phyloP scores from a whole-genome alignment of 2,888 invertebrate genomes.

The Noctua comes region DNA sequence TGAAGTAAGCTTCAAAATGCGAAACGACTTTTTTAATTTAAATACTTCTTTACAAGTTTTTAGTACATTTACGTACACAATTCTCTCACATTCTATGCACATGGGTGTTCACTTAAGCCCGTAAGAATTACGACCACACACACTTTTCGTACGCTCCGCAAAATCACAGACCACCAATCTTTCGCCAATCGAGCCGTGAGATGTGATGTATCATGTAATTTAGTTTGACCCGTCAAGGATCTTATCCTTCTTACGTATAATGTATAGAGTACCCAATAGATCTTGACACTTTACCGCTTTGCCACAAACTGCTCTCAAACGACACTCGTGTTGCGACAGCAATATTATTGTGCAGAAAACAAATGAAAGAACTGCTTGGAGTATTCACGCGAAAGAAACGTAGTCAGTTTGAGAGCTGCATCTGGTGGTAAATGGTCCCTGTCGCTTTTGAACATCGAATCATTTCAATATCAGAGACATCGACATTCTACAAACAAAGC shows the following conservation, averaged over 20 bases:
- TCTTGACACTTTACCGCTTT: constrained; percentile 1
- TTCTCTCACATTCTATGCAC: background rate
- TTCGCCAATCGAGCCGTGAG: constrained; percentile 11
- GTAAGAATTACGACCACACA: background rate
- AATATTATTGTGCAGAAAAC: background rate
- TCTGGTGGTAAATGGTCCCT: background rate
- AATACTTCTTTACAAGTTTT: too few relatives aligned
- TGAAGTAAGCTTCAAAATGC: background rate
- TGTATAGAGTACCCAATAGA: constrained; percentile 7
- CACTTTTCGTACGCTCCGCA: background rate
- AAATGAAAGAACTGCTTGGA: background rate
- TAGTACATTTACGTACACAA: background rate
- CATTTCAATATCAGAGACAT: background rate
- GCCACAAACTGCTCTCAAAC: too few relatives aligned
- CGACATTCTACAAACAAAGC: background rate
- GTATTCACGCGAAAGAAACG: background rate
- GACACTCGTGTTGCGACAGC: background rate
- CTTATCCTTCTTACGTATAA: constrained; percentile 24
- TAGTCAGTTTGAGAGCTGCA: background rate
- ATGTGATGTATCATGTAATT: constrained; percentile 43
- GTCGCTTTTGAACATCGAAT: background rate
- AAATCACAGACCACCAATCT: background rate
- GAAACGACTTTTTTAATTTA: too few relatives aligned
- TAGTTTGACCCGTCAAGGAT: constrained; percentile 41
- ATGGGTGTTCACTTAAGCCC: background rate